Evolutionary conservation across 2,797 vertebrate species (phyloP).

Genomic region (Malacoctenus gilli): DNA sequence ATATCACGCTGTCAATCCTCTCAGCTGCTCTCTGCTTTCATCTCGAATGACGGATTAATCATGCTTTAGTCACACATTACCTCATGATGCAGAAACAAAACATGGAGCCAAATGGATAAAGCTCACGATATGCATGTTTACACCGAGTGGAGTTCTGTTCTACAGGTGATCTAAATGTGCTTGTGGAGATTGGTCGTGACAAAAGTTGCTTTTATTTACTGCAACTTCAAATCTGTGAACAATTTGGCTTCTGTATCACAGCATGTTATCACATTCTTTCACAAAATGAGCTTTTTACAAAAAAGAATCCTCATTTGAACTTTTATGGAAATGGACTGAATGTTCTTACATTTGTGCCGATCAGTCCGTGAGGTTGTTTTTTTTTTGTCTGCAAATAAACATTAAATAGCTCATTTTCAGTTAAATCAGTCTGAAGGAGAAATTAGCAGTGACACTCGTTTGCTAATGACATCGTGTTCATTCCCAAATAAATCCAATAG

Average conservation of each 20-base stretch:
- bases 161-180: no score
- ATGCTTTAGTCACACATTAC: not conserved
- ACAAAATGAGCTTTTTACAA: conserved; percentile 4
- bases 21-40: conserved; percentile 5
- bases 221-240: no score
- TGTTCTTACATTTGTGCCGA: not conserved
- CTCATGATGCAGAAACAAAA: not conserved
- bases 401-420: conserved; percentile 1
- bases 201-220: no score
- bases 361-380: not conserved
- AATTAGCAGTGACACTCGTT: conserved; percentile 11
- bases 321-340: not conserved
- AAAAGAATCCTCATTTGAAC: not conserved
- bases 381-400: not conserved
- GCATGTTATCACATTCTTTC: no score
- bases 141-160: no score
- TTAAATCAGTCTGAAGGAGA: conserved; percentile 11
- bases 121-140: not conserved
- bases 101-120: not conserved
- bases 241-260: no score
- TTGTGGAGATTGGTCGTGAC: no score
- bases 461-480: conserved; percentile 4
- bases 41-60: not conserved
- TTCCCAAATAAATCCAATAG: conserved; percentile 6
- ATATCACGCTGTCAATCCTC: not conserved